These are phyloP conservation scores for Barbus barbus DNA, from an alignment of 2,113 vertebrate genomes.

Conservation along the genomic window DNA sequence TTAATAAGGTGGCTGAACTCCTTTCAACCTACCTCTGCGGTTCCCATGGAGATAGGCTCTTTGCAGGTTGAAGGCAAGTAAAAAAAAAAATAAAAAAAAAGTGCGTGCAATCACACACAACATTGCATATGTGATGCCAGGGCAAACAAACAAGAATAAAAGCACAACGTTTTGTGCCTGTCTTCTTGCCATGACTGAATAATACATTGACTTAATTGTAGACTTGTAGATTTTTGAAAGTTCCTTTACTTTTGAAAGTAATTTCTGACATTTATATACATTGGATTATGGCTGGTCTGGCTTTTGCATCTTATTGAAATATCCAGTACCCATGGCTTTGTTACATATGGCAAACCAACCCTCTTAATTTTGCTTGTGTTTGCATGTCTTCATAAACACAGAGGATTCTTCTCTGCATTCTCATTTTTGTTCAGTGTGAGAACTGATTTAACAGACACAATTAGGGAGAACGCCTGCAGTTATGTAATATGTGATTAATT, in stretches of 20 bases:
- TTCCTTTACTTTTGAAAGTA: neutral
- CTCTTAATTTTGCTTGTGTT: neutral
- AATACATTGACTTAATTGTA: neutral
- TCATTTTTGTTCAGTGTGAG: neutral
- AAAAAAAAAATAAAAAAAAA: neutral
- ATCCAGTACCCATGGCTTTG: neutral
- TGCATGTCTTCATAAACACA: neutral
- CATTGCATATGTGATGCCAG: neutral
- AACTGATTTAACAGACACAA: neutral
- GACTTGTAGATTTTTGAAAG: neutral
- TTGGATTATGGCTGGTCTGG: neutral
- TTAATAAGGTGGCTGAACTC: neutral
- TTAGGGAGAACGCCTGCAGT: neutral
- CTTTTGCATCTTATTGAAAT: neutral
- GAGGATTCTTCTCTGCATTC: neutral
- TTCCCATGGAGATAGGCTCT: conserved; percentile 18
- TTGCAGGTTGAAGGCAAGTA: neutral
- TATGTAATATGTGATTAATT: conserved; percentile 1
- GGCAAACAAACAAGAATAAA: neutral
- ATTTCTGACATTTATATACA: neutral
- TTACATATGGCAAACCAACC: neutral
- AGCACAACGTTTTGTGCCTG: neutral
- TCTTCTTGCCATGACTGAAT: neutral
- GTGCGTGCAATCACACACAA: neutral
- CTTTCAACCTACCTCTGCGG: neutral